Base-by-base conservation (phyloP, 2,888 invertebrate genomes). In the Cyaniris semiargus region DNA sequence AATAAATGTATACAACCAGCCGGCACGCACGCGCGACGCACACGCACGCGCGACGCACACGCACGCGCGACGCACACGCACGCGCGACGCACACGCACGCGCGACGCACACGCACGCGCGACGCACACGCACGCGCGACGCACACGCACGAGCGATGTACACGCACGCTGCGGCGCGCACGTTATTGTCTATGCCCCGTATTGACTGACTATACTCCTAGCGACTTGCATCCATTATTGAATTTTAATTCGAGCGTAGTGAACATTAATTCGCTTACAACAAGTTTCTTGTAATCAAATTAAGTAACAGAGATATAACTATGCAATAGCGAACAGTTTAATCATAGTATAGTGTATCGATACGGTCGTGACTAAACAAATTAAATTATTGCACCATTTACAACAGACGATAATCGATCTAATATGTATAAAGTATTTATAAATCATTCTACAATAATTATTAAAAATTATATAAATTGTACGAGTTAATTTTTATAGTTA, bases 1-100 rank as follows among this genome's bases (percentile, higher is more conserved):
- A 71, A 48, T 76, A 38, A 53, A 75, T 85, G 86, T 86, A 86
- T 87, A 90, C 88, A 88, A 85, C 80, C 84, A 79, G 80, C 75
- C 80, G 74, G 23, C 27, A 15, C 27, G 27, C 23, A 13, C 27
- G 66, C 31, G 13, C 60, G 23, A 5, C 15, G 23, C 13, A 3
- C 60, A 66, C 66, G 66, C 27, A 27, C 27, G 15, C 5, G 27
- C 27, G 18, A 3, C 66, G 27, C 6, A 1, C 15, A 27, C 66
- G 66, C 15, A 27, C 27, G 66, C 66, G 66, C 66, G 27, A 18
- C 66, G 27, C 15, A 6, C 27, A 27, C 74, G 72, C n/a, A n/a
- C n/a, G n/a, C n/a, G n/a, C n/a, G n/a, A n/a, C n/a, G 23, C 13
- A 3, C 60, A 66, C 66, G 66, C 27, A 27, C 27, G 15, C 5